Conservation (phyloP, 1,140 invertebrate genomes). For the Drosophila punjabiensis region DNA sequence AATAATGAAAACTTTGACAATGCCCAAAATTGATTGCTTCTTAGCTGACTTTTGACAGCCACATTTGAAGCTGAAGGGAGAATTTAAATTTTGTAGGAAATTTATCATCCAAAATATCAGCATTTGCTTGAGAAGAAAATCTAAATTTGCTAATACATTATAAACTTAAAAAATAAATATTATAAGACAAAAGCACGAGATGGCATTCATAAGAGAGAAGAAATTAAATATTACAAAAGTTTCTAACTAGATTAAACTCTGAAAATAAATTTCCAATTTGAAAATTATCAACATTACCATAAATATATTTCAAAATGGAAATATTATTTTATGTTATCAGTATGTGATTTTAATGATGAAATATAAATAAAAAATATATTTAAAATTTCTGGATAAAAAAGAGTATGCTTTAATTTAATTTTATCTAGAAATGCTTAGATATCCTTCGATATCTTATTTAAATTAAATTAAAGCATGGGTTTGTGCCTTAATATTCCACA, state of each 20-base stretch:
- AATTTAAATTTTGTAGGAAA: neutral
- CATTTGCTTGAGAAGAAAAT: neutral
- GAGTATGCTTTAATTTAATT: too few species aligned
- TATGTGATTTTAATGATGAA: neutral
- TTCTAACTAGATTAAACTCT: neutral
- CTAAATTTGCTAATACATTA: neutral
- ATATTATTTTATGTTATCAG: neutral
- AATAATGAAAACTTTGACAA: neutral
- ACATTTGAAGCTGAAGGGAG: neutral
- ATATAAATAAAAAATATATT: neutral
- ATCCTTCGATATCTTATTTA: neutral
- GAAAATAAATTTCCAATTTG: too few species aligned
- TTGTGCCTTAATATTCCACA: neutral
- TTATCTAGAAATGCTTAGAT: too few species aligned
- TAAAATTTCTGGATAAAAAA: neutral
- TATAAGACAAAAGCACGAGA: neutral
- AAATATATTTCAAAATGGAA: neutral
- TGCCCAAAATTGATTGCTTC: conserved; percentile 14
- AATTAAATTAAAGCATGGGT: neutral
- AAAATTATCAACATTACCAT: too few species aligned
- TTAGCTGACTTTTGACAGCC: conserved; percentile 6
- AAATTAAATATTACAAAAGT: neutral
- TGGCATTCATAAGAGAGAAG: neutral
- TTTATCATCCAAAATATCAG: neutral
- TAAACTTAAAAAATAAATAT: neutral